A percentile compares a stretch with the other conserved stretches of the same genome.
These are phyloP conservation scores for Micropterix aruncella DNA, from an alignment of 2,888 invertebrate genomes.

Conservation along the genomic window DNA sequence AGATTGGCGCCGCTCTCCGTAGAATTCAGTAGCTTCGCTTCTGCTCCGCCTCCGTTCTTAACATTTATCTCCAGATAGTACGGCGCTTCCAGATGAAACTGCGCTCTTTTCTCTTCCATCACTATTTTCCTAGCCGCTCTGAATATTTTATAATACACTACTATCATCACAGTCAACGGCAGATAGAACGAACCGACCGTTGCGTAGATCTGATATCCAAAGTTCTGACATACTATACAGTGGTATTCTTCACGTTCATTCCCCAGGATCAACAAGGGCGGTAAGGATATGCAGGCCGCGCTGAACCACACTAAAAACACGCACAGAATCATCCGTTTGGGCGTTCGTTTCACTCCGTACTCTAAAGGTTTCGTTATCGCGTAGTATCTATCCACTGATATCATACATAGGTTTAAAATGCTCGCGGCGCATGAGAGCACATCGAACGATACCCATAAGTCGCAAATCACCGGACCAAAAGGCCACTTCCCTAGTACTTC, in stretches of 20 bases:
- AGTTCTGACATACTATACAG: constrained; percentile 86
- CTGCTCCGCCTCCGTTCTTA: constrained; percentile 52
- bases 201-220: constrained; percentile 95
- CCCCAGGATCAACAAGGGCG: constrained; percentile 79
- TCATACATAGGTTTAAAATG: constrained; percentile 94
- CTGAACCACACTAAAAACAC: constrained; percentile 87
- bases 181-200: constrained; percentile 93
- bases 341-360: constrained; percentile 90
- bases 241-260: constrained; percentile 66
- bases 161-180: constrained; percentile 89
- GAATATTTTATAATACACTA: constrained; percentile 95
- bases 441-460: constrained; percentile 95
- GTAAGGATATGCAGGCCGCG: constrained; percentile 86
- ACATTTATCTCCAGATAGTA: constrained; percentile 63
- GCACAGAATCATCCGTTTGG: constrained; percentile 79
- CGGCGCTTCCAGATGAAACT: constrained; percentile 72
- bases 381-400: constrained; percentile 91
- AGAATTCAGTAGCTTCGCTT: constrained; percentile 33
- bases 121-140: constrained; percentile 84
- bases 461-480: constrained; percentile 83
- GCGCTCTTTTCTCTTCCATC: constrained; percentile 75
- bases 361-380: constrained; percentile 88
- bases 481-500: constrained; percentile 90
- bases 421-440: constrained; percentile 97
- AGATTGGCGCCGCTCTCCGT: too few species aligned